Conservation (phyloP, 1,140 invertebrate species). For the Rhopalosiphum padi region DNA sequence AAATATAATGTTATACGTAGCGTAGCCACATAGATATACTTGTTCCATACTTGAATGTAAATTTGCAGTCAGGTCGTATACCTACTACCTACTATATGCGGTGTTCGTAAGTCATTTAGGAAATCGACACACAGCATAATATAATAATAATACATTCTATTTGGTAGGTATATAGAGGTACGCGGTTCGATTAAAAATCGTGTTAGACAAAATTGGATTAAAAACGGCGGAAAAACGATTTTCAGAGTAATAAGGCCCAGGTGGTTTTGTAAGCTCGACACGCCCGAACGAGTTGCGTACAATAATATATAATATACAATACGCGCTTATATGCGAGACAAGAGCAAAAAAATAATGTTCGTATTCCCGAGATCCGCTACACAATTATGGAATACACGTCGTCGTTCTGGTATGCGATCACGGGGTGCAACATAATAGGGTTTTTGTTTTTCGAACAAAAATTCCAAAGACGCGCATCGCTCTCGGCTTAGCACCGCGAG, state of each 20-base stretch:
- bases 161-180: neutral
- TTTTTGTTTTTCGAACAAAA: neutral
- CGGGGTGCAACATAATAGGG: neutral
- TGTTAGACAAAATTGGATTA: neutral
- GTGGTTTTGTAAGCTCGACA: neutral
- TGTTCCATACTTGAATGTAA: no score
- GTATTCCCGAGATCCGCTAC: neutral
- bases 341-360: neutral
- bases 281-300: neutral
- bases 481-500: neutral
- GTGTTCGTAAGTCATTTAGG: neutral
- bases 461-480: neutral
- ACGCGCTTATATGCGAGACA: neutral
- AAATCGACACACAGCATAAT: neutral
- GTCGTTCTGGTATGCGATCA: neutral
- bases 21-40: no score
- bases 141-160: neutral
- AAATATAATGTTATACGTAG: neutral
- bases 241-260: neutral
- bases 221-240: neutral
- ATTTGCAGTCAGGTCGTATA: no score
- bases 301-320: neutral
- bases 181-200: neutral
- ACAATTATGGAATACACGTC: neutral
- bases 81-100: neutral